Evolutionary conservation across 2,113 vertebrate genomes (phyloP), one percentile per base, ranked within the genome.

Genomic region (Manacus vitellinus): DNA sequence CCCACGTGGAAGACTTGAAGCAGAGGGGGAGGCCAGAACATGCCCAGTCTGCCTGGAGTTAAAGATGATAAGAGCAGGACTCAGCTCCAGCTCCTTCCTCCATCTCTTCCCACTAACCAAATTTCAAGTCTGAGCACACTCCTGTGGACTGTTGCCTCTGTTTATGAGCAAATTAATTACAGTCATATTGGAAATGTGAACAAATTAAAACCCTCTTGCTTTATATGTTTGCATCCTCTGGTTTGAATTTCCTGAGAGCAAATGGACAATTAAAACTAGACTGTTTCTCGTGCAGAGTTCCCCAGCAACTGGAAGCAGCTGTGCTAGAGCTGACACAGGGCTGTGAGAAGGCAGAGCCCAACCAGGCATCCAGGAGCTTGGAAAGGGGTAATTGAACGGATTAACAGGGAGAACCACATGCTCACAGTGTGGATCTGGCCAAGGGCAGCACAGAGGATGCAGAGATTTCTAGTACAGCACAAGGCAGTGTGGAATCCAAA

Each of bases 221-320:
- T 91, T 84, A 19, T 51, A 9, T 31, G 46, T 88, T 68, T 66
- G 13, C 23, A 6, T 46, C 47, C 65, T 74, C 55, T 92, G 83
- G 39, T 84, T 68, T 86, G 73, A 91, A 78, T 92, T 92, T 84
- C 65, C 65, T 19, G 19, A 74, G 56, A 95, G 68, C 71, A 94
- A 84, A 91, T 4, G 15, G 56, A 46, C 89, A 80, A 89, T 47
- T 81, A 75, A 73, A 89, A 85, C 52, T 25, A 12, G 47, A 17
- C 9, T 2, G 31, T 62, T 74, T 39, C n/a, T 72, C 47, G 55
- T 2, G 0, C 49, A 62, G 41, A 61, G 61, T 67, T 94, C 83
- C 67, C 70, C 14, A 61, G 49, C 0, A 13, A 39, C 46, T 44
- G 4, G 54, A 24, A 41, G 20, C 8, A 65, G 88, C 65, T 0